These are phyloP conservation scores for Glaucidium brasilianum DNA, from an alignment of 2,113 vertebrate species.

Conservation along the genomic window DNA sequence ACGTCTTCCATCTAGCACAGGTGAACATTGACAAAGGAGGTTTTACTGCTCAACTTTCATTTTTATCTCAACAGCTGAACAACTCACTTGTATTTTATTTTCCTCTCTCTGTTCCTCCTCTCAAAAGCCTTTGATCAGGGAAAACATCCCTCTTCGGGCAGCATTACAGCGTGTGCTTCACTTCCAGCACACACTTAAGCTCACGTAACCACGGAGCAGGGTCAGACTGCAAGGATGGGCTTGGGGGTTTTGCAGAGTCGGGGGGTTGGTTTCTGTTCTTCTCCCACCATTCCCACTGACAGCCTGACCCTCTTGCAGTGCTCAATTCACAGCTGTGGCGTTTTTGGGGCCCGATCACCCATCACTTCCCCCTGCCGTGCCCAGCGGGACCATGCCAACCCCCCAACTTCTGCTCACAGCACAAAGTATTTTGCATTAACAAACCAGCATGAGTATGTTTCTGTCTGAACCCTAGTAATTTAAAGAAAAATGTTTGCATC, in stretches of 20 bases:
- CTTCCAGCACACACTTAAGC: background rate
- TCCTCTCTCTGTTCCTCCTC: background rate
- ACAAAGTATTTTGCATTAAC: background rate
- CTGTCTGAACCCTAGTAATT: background rate
- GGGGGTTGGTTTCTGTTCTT: background rate
- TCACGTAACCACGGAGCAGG: rapidly evolving
- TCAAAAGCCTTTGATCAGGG: background rate
- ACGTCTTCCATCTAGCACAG: background rate
- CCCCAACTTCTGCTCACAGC: rapidly evolving
- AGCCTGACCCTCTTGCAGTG: background rate
- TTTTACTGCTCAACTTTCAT: background rate
- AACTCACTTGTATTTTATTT: background rate
- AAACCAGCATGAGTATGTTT: background rate
- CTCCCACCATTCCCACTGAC: rapidly evolving
- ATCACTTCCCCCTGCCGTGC: no score
- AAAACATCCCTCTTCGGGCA: background rate
- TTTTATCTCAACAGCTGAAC: background rate
- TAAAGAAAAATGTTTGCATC: background rate
- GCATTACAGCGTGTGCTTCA: background rate
- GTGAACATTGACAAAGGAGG: background rate
- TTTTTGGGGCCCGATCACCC: no score
- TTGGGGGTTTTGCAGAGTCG: background rate
- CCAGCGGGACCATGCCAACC: rapidly evolving
- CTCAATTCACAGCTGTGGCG: background rate
- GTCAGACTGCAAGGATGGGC: background rate